Evolutionary conservation across 2,113 vertebrate genomes (phyloP).

Genomic region (Entomyzon cyanotis): DNA sequence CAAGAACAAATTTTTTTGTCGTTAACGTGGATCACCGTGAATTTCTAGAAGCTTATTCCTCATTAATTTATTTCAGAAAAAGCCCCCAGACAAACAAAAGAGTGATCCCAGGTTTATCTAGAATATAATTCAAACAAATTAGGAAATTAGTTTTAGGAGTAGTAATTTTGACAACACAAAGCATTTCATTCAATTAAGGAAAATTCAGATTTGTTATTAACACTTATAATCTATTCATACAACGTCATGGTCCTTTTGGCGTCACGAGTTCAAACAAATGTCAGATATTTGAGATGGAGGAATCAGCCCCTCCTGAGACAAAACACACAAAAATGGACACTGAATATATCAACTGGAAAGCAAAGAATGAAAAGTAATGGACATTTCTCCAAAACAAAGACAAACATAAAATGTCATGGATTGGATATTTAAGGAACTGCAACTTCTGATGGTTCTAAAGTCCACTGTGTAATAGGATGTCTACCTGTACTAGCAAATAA

Average conservation of each 20-base stretch:
- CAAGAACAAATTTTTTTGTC: background rate
- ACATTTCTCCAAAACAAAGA: background rate
- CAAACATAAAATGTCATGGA: background rate
- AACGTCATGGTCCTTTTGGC: background rate
- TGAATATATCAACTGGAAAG: background rate
- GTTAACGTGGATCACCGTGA: background rate
- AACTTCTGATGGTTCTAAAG: background rate
- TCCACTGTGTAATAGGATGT: background rate
- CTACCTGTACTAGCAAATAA: background rate
- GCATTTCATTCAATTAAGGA: background rate
- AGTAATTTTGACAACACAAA: background rate
- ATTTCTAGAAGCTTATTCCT: background rate
- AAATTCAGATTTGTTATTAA: background rate
- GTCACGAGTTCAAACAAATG: background rate
- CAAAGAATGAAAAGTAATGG: background rate
- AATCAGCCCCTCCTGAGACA: background rate
- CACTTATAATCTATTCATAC: background rate
- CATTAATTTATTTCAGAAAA: background rate
- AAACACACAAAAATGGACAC: background rate
- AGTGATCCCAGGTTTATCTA: background rate
- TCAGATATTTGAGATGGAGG: background rate
- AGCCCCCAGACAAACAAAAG: accelerated
- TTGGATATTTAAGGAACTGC: background rate
- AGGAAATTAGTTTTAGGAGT: background rate
- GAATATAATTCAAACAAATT: background rate